Percentiles rank a stretch among this genome's conserved stretches.
Evolutionary conservation across 2,797 vertebrate genomes (phyloP).

Genomic region (Coluber constrictor): DNA sequence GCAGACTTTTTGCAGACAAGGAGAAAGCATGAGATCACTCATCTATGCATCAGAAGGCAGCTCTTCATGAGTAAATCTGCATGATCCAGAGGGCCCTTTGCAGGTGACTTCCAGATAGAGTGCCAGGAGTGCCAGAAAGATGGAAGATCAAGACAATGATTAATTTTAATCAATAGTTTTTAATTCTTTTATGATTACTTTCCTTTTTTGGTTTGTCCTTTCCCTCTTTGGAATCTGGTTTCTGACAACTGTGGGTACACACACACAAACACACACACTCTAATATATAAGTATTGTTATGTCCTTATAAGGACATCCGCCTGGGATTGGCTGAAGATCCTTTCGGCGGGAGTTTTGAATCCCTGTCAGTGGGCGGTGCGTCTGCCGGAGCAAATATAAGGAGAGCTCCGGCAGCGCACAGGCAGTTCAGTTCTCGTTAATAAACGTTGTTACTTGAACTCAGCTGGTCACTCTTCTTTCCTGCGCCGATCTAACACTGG

Average conservation of each 20-base stretch:
- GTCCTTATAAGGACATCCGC: too few species aligned
- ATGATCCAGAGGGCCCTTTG: neutral
- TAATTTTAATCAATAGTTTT: neutral
- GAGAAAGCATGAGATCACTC: neutral
- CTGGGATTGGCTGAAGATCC: too few species aligned
- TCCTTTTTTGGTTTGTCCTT: neutral
- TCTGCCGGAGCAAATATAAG: too few species aligned
- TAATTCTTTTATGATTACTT: neutral
- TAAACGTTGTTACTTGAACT: too few species aligned
- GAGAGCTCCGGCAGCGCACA: too few species aligned
- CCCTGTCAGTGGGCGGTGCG: too few species aligned
- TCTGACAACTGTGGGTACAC: neutral
- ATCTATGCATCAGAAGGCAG: neutral
- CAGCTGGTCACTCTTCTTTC: too few species aligned
- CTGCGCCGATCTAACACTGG: too few species aligned
- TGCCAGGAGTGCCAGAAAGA: neutral
- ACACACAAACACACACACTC: neutral
- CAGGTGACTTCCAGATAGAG: neutral
- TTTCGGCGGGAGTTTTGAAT: too few species aligned
- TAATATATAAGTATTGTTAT: neutral
- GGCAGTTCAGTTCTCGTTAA: too few species aligned
- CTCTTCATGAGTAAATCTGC: neutral
- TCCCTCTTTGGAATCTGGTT: neutral
- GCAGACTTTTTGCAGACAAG: neutral
- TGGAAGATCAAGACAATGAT: neutral